Evolutionary conservation across 2,113 vertebrate genomes (phyloP).

Genomic region (Xiphorhynchus elegans): DNA sequence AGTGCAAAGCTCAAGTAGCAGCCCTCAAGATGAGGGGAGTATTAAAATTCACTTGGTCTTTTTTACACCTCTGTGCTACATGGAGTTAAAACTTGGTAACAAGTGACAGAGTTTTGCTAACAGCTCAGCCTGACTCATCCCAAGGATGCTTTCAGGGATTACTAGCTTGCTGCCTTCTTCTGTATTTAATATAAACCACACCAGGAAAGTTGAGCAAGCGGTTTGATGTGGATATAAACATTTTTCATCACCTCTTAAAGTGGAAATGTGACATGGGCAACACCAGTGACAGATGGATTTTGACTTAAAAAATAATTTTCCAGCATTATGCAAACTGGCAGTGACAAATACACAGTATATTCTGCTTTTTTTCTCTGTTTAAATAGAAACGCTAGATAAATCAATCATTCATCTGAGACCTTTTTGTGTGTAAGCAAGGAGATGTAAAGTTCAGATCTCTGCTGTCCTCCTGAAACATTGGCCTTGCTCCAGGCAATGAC

Average conservation of each 20-base stretch:
- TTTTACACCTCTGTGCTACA: conserved; percentile 10
- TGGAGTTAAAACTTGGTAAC: conserved; percentile 1
- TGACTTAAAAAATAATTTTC: not conserved
- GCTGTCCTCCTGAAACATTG: not conserved
- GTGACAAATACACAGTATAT: not conserved
- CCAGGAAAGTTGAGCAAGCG: conserved; percentile 9
- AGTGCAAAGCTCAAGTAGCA: not conserved
- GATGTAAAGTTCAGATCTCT: conserved; percentile 1
- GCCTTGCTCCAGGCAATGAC: not conserved
- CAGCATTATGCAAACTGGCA: not conserved
- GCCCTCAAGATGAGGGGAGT: not conserved
- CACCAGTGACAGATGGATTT: not conserved
- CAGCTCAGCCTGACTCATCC: conserved; percentile 37
- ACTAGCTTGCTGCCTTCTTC: conserved; percentile 10
- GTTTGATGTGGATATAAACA: not conserved
- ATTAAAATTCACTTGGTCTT: conserved; percentile 2
- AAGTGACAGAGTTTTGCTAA: not conserved
- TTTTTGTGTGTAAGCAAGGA: conserved; percentile 1
- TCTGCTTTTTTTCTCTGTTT: not conserved
- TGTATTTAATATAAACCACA: conserved; percentile 36
- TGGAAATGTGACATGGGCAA: not conserved
- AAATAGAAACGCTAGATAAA: conserved; percentile 3
- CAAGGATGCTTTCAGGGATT: conserved; percentile 22
- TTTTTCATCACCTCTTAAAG: not conserved
- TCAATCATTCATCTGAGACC: not conserved